Evolutionary conservation across 23 tunicate species (phyloP).

Genomic region (Aplidium turbinatum): DNA sequence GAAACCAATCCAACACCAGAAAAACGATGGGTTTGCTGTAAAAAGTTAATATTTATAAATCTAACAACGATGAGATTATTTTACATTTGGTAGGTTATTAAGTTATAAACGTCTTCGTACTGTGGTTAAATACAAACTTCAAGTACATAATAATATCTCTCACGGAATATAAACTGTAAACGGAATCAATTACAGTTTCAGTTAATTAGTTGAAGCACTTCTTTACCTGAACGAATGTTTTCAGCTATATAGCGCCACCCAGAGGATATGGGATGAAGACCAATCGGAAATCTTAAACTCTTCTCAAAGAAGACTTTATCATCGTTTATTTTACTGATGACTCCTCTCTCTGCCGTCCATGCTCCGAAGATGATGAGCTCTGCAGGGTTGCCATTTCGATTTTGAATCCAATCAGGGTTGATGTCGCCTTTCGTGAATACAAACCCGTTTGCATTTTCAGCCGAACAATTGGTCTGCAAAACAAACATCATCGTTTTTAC

Average conservation of each 20-base stretch:
- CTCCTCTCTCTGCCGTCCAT: constrained; percentile 10
- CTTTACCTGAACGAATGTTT: constrained; percentile 1
- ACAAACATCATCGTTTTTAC: not conserved
- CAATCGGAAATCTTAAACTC: not conserved
- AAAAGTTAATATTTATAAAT: no score
- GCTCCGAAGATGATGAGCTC: constrained; percentile 3
- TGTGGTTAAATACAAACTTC: no score
- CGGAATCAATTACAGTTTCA: not conserved
- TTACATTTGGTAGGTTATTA: no score
- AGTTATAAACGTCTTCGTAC: no score
- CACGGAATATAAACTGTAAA: no score
- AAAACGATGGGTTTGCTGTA: no score
- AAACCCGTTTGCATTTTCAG: constrained; percentile 11
- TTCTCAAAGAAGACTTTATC: not conserved
- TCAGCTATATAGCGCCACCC: constrained; percentile 19
- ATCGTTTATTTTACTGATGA: not conserved
- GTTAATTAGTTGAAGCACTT: not conserved
- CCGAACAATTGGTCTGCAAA: not conserved
- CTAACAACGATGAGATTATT: no score
- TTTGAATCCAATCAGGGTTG: not conserved
- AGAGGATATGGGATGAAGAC: not conserved
- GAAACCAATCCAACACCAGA: no score
- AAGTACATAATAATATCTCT: no score
- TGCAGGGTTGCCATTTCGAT: not conserved
- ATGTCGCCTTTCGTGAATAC: not conserved